Evolutionary conservation across 2,113 vertebrate genomes (phyloP), one percentile per base, ranked within the genome.

Genomic region (Mormoops blainvillei): DNA sequence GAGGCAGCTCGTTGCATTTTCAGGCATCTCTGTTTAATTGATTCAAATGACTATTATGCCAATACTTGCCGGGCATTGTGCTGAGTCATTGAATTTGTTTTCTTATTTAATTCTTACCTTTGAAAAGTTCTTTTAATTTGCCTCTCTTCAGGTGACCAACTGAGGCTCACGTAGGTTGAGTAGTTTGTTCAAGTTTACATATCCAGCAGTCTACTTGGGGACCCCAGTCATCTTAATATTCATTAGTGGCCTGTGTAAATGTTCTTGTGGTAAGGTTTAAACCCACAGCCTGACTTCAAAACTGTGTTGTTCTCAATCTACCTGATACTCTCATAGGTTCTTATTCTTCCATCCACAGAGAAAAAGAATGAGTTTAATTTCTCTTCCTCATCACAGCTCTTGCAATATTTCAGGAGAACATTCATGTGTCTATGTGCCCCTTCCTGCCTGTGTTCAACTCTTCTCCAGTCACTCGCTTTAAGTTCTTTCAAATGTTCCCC

Each of bases 241-340:
- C 38, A 89, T 70, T 82, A 19, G n/a, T 70, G n/a, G 41, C 31
- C 33, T 67, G 10, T 77, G 1, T 89, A 89, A 61, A 68, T 80
- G 28, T 88, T 84, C 87, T 94, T 68, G 48, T 54, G 16, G n/a
- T n/a, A 73, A 74, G n/a, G 58, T 71, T 94, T 92, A 68, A 87
- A 41, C 74, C 76, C 38, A 33, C 5, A 24, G 22, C 48, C 56
- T 80, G 36, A 81, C 13, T 82, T 95, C 28, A 71, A 58, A 48
- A 4, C 31, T 56, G 16, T 68, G 31, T 86, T 68, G 31, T 86
- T 82, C 10, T 52, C 65, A 61, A 43, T 16, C 20, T 80, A 11
- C 33, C 41, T 50, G 41, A 83, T 87, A 19, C 9, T 74, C 24
- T 88, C 31, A 54, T 45, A 38, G 13, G 8, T 84, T 89, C 45